phyloP scores from a whole-genome alignment of 2,797 vertebrate species.

The Microcaecilia unicolor region DNA sequence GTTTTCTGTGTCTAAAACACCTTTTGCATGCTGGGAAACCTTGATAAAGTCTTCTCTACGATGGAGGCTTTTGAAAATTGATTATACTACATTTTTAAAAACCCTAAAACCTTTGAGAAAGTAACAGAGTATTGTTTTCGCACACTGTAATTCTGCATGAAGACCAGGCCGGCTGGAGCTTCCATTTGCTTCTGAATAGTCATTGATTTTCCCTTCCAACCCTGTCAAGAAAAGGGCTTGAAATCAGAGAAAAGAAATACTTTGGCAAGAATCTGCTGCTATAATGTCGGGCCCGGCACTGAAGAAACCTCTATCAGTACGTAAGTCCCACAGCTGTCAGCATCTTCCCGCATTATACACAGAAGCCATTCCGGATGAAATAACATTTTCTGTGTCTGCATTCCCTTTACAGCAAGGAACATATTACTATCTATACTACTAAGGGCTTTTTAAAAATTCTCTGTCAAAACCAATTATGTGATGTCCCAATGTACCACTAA shows the following conservation, averaged over 20 bases:
- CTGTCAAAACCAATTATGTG: slow-evolving; percentile 47
- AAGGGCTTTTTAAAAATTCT: slow-evolving; percentile 10
- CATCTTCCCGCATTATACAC: not conserved
- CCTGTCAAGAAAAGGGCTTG: not conserved
- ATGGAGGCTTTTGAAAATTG: too few species aligned
- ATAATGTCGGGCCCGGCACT: not conserved
- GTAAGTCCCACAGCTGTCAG: not conserved
- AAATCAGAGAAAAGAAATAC: not conserved
- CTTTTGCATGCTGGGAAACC: too few species aligned
- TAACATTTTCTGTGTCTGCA: slow-evolving; percentile 20
- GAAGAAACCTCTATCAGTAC: not conserved
- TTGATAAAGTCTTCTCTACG: too few species aligned
- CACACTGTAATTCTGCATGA: too few species aligned
- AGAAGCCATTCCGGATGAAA: slow-evolving; percentile 11
- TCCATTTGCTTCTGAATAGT: not conserved
- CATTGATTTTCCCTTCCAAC: not conserved
- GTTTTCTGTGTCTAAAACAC: too few species aligned
- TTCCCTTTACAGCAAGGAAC: slow-evolving; percentile 6
- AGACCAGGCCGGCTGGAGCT: not conserved
- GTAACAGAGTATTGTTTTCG: too few species aligned
- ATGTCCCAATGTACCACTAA: slow-evolving; percentile 33
- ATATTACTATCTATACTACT: slow-evolving; percentile 19
- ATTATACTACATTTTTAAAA: too few species aligned
- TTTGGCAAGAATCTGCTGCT: not conserved
- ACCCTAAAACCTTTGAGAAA: too few species aligned